Percentiles rank a stretch among this genome's conserved stretches.
Evolutionary conservation across 2,888 invertebrate genomes (phyloP).

Genomic region (Cremastinae sp.): DNA sequence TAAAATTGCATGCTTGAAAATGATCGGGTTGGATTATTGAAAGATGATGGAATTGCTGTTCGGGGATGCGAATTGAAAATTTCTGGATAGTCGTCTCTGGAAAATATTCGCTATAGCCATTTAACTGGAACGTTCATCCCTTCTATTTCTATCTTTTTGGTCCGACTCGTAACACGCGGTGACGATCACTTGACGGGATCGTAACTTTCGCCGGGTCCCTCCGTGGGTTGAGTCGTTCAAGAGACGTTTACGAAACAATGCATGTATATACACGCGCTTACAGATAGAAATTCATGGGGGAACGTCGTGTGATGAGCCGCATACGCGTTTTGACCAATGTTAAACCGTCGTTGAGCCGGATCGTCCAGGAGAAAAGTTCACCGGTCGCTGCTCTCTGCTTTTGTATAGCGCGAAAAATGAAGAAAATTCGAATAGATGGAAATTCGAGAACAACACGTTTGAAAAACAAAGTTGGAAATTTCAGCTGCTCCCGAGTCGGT

Average conservation of each 20-base stretch:
- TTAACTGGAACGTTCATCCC: conserved; percentile 1
- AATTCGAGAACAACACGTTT: conserved; percentile 27
- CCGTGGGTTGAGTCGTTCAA: conserved; percentile 35
- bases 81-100: conserved; percentile 18
- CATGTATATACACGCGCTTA: conserved; percentile 17
- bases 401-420: conserved; percentile 13
- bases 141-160: conserved; percentile 33
- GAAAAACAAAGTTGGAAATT: conserved; percentile 18
- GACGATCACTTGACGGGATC: conserved; percentile 45
- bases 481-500: conserved; percentile 15
- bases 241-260: conserved; percentile 40
- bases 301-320: conserved; percentile 11
- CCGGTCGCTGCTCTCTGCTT: conserved; percentile 15
- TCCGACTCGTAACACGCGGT: conserved; percentile 30
- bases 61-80: too few species aligned
- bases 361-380: conserved; percentile 20
- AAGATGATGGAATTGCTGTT: too few species aligned
- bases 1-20: too few species aligned
- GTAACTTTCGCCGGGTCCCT: conserved; percentile 37
- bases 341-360: conserved; percentile 20
- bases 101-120: conserved; percentile 24
- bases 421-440: conserved; percentile 34
- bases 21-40: too few species aligned
- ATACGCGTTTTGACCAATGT: conserved; percentile 35
- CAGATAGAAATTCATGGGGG: background rate